A percentile compares a stretch with the other conserved stretches of the same genome.
Conservation (phyloP, 2,888 invertebrate species). For the Ennomos quercinarius region DNA sequence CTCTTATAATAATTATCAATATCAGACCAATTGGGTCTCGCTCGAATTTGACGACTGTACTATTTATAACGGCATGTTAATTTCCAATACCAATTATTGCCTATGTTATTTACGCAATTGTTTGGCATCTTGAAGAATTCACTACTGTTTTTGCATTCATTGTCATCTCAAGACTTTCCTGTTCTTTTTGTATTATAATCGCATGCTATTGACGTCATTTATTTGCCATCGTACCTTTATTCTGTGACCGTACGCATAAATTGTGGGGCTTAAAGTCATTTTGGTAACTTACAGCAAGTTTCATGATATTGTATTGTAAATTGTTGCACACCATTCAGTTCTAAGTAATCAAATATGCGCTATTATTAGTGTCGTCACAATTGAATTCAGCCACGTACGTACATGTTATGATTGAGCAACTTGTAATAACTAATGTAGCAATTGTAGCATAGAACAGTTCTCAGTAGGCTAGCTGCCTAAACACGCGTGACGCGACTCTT, state of each 20-base stretch:
- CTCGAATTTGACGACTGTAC: slow-evolving; percentile 20
- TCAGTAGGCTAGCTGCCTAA: no score
- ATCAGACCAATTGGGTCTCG: slow-evolving; percentile 28
- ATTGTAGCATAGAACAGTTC: no score
- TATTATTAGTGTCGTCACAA: no score
- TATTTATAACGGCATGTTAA: slow-evolving; percentile 21
- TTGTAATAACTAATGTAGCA: no score
- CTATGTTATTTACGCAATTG: slow-evolving; percentile 26
- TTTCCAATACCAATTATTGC: slow-evolving; percentile 1
- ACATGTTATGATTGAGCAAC: no score
- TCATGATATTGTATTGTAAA: no score
- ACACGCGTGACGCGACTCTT: no score
- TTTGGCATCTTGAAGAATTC: slow-evolving; percentile 17
- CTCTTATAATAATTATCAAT: slow-evolving; percentile 11
- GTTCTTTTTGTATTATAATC: slow-evolving; percentile 13
- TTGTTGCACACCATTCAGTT: no score
- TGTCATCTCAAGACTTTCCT: slow-evolving; percentile 12
- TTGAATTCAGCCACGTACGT: no score
- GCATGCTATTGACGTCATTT: slow-evolving; percentile 9
- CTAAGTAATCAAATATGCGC: no score
- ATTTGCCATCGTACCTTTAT: neutral
- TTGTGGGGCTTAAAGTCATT: no score
- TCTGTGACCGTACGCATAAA: neutral
- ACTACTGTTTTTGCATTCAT: neutral
- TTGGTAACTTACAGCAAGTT: no score